Base-by-base conservation (phyloP, 2,888 invertebrate species). In the Lasioglossum lativentre region DNA sequence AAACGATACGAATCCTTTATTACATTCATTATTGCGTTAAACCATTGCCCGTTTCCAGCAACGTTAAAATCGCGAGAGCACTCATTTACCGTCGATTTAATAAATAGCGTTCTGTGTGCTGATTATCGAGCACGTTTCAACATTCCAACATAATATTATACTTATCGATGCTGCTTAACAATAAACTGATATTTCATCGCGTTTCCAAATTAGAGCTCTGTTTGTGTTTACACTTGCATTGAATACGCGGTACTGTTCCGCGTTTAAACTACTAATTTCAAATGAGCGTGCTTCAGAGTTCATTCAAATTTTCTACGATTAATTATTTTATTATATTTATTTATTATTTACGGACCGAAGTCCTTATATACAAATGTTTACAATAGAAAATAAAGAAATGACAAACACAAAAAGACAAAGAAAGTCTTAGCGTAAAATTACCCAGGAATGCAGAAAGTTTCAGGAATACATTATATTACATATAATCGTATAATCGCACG, bases 1-100 rank as follows among this genome's bases (percentile, higher is more conserved):
- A 56, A 56, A 56, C 56, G 56, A 56, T n/a, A 56, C 56, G 56
- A n/a, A 56, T n/a, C n/a, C 56, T 56, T 56, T 4, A 56, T 56
- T 56, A 56, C n/a, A 56, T 56, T 56, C n/a, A 12, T 52, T 52
- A 56, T 56, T 56, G 52, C n/a, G 52, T 56, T n/a, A 56, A 56
- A n/a, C n/a, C 56, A 3, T 12, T 4, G 10, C 12, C 12, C 10
- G n/a, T 10, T n/a, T 56, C n/a, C 0, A 56, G n/a, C 8, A n/a
- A 4, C n/a, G 23, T 56, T 56, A n/a, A 56, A 56, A 56, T 56
- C 56, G 56, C 56, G 56, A 56, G 56, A 56, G 10, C n/a, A 12
- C 56, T 12, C n/a, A 1, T n/a, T 56, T 10, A 1, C 56, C n/a
- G 4, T 12, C n/a, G n/a, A n/a, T 56, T n/a, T 56, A n/a, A n/a